Conservation (phyloP, 2,797 vertebrate species). For the Sandelia bainsii region DNA sequence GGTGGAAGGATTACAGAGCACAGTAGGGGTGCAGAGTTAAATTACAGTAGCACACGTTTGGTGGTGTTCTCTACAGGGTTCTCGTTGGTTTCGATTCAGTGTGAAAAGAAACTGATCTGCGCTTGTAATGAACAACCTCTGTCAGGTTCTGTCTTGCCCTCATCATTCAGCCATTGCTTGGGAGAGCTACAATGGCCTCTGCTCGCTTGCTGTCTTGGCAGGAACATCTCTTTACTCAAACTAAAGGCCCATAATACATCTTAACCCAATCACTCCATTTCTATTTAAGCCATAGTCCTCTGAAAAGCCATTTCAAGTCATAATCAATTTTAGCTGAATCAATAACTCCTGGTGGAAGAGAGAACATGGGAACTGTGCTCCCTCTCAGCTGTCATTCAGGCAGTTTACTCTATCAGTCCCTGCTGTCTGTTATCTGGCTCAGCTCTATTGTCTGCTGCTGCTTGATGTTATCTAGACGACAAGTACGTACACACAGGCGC, state of each 20-base stretch:
- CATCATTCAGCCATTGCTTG: constrained; percentile 34
- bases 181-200: not conserved
- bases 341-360: constrained; percentile 66
- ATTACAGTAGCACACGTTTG: constrained; percentile 1
- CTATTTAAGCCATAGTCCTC: constrained; percentile 55
- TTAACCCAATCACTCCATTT: constrained; percentile 65
- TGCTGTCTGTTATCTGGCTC: constrained; percentile 42
- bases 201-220: constrained; percentile 21
- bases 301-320: constrained; percentile 77
- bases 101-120: constrained; percentile 21
- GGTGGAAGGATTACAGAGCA: not conserved
- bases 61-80: not conserved
- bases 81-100: not conserved
- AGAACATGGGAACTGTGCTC: constrained; percentile 50
- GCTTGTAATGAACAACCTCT: constrained; percentile 35
- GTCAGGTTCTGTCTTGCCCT: constrained; percentile 11
- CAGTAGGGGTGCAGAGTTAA: not conserved
- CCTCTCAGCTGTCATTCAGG: constrained; percentile 71
- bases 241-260: constrained; percentile 48
- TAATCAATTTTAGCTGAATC: constrained; percentile 78
- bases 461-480: constrained; percentile 37
- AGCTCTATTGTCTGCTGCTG: constrained; percentile 37
- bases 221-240: constrained; percentile 33
- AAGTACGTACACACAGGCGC: constrained; percentile 21
- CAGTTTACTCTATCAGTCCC: constrained; percentile 42